Evolutionary conservation across 2,797 vertebrate genomes (phyloP), one percentile per base, ranked within the genome.

Genomic region (Sciaenops ocellatus): DNA sequence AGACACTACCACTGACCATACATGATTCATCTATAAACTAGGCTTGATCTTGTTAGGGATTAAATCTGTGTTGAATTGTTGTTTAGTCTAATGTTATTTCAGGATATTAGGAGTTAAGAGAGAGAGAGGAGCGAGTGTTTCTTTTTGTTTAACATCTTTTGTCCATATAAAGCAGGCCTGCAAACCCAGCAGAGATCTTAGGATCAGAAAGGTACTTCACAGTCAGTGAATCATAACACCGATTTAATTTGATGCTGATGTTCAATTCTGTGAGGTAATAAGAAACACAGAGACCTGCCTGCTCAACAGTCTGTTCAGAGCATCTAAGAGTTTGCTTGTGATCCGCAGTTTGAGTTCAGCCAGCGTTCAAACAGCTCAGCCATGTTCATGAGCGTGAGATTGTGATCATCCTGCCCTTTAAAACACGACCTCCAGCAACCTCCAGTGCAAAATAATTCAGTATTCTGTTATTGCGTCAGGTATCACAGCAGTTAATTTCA

Each of bases 321-420:
- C 16, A 2, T 71, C 79, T n/a, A 46, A 59, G 30, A 76, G 71
- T 82, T 79, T n/a, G 12, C 46, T 79, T 71, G 4, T 74, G 74
- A 80, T 67, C 44, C 1, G 1, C n/a, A 41, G 34, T 20, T 22
- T 26, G 30, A 80, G 69, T 85, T 89, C 74, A 88, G 52, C 13
- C 74, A 73, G 47, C 84, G 76, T 85, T 80, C 38, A 78, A 34
- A 69, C 48, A 68, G 65, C 48, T 38, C 79, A 56, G 44, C 54
- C 26, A 22, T 50, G 54, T 76, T 78, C 65, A 66, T 3, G 18
- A 75, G 52, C 41, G 3, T 0, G 24, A 68, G 54, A 41, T 66
- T 64, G 26, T 61, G 47, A 73, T 79, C 20, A 18, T 24, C 5
- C 30, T 63, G 16, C 68, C 0, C 2, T 67, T 65, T 47, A 41